Evolutionary conservation across 2,797 vertebrate species (phyloP).

Genomic region (Columba guinea): DNA sequence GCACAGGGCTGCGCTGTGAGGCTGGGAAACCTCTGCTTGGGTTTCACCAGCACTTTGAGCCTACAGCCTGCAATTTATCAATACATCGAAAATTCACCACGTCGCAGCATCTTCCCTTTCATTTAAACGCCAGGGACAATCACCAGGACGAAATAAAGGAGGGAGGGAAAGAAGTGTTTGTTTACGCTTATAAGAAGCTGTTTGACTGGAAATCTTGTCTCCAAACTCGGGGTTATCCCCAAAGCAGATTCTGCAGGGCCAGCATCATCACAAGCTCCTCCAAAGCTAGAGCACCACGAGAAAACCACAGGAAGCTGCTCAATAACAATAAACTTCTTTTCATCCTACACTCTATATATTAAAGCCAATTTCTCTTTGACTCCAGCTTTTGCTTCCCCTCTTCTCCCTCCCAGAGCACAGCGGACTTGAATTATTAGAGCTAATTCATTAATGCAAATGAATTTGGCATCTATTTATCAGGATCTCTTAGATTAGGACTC

Average conservation of each 20-base stretch:
- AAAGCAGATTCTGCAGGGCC: background rate
- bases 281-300: background rate
- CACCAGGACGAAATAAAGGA: background rate
- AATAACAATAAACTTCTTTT: background rate
- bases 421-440: background rate
- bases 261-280: background rate
- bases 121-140: accelerated
- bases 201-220: background rate
- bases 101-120: background rate
- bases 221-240: background rate
- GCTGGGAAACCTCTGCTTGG: background rate
- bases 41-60: background rate
- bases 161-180: background rate
- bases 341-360: background rate
- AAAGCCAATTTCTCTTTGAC: background rate
- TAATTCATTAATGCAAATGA: background rate
- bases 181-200: background rate
- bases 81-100: background rate
- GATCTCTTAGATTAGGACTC: background rate
- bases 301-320: conserved; percentile 10
- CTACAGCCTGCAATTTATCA: background rate
- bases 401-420: background rate
- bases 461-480: background rate
- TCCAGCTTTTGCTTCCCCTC: background rate
- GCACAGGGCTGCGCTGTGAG: background rate